Conservation (phyloP, 2,113 vertebrate genomes). For the Menura novaehollandiae region DNA sequence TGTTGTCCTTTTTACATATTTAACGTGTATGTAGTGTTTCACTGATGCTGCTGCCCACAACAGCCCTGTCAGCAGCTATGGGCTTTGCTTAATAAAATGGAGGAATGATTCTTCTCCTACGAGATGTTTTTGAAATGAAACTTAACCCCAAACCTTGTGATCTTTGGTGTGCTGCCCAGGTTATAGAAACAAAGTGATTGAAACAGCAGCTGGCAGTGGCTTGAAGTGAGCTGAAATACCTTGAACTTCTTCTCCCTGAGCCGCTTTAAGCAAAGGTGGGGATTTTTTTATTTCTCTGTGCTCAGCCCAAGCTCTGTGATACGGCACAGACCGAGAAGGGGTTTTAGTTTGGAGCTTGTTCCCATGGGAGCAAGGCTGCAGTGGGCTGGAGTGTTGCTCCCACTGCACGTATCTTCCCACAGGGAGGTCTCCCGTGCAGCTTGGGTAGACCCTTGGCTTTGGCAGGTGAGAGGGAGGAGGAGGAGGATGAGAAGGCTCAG, state of each 20-base stretch:
- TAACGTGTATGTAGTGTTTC: background rate
- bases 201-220: constrained; percentile 15
- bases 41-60: background rate
- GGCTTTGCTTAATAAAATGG: constrained; percentile 6
- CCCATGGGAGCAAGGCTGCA: background rate
- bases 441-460: background rate
- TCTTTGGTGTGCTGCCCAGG: constrained; percentile 48
- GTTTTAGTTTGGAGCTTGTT: background rate
- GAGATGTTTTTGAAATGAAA: constrained; percentile 19
- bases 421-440: background rate
- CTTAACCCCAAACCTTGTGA: constrained; percentile 29
- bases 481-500: background rate
- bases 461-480: background rate
- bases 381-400: background rate
- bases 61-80: background rate
- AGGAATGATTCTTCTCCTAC: background rate
- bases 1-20: background rate
- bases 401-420: fast-evolving
- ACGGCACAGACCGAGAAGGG: background rate
- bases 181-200: constrained; percentile 2
- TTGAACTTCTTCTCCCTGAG: background rate
- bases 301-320: background rate
- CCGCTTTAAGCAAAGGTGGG: background rate
- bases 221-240: constrained; percentile 5
- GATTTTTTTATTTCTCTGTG: background rate